phyloP scores from a whole-genome alignment of 2,888 invertebrate genomes.

The Digitonthophagus gazella region DNA sequence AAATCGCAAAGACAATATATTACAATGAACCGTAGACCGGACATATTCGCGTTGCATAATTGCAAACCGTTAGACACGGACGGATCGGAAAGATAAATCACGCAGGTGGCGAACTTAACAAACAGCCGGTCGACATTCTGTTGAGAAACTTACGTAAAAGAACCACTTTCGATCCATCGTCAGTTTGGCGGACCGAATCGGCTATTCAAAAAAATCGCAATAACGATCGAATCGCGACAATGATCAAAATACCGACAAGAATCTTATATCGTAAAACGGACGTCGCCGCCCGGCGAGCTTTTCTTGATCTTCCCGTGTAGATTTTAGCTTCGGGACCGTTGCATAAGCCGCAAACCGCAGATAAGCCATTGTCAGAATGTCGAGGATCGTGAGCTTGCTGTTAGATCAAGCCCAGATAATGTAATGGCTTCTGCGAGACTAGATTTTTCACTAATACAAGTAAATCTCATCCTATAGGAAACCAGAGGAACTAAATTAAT shows the following conservation, averaged over 20 bases:
- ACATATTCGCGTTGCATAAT: not conserved
- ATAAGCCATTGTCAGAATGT: not conserved
- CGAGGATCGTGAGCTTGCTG: not conserved
- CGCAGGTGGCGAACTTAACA: not conserved
- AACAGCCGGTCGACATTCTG: not conserved
- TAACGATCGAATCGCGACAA: not conserved
- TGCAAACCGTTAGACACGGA: not conserved
- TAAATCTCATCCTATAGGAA: not conserved
- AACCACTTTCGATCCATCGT: not conserved
- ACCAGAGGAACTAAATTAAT: not conserved
- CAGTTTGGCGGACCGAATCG: too few species aligned
- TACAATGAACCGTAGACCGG: not conserved
- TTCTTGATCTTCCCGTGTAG: not conserved
- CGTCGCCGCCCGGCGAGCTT: not conserved
- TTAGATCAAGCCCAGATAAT: not conserved
- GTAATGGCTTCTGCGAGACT: not conserved
- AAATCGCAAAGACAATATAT: not conserved
- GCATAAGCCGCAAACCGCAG: not conserved
- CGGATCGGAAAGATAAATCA: not conserved
- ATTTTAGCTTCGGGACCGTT: not conserved
- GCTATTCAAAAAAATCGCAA: not conserved
- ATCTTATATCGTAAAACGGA: not conserved
- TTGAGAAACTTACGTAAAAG: not conserved
- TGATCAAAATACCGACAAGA: not conserved
- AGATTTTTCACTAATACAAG: not conserved